Percentiles rank a stretch among this genome's conserved stretches.
These are phyloP conservation scores for Brachypalpus laphriformis DNA, from an alignment of 2,888 invertebrate genomes.

Conservation along the genomic window DNA sequence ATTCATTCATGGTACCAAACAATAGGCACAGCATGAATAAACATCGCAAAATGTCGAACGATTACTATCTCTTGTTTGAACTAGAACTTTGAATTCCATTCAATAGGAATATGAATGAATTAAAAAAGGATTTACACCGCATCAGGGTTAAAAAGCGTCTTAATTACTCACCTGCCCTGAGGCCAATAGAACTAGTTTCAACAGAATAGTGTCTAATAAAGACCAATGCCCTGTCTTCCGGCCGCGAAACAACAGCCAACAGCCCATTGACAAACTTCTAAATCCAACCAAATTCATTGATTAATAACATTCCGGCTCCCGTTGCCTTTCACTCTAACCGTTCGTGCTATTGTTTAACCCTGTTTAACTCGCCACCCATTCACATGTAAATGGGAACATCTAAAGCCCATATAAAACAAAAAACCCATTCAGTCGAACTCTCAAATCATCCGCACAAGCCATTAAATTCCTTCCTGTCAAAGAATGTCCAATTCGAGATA, in stretches of 20 bases:
- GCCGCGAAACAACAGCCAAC: background rate
- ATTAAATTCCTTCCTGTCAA: slow-evolving; percentile 24
- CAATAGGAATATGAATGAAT: background rate
- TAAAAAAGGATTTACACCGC: background rate
- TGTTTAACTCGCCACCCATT: slow-evolving; percentile 1
- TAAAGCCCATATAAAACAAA: slow-evolving; percentile 22
- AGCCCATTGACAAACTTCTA: background rate
- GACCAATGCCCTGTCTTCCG: background rate
- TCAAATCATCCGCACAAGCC: slow-evolving; percentile 18
- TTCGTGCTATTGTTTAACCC: background rate
- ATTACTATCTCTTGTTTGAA: background rate
- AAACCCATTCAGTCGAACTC: background rate
- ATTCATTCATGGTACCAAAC: background rate
- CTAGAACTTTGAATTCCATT: background rate
- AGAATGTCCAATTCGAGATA: background rate
- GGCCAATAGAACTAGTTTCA: background rate
- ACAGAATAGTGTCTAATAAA: background rate
- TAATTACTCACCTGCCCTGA: background rate
- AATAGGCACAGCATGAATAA: background rate
- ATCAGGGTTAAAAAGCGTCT: background rate
- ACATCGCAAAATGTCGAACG: background rate
- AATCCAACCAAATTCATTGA: slow-evolving; percentile 26
- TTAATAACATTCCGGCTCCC: slow-evolving; percentile 30
- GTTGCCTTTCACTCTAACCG: slow-evolving; percentile 29
- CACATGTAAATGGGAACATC: slow-evolving; percentile 23